A percentile compares a stretch with the other conserved stretches of the same genome.
Evolutionary conservation across 2,888 invertebrate genomes (phyloP).

Genomic region (Shargacucullia verbasci): DNA sequence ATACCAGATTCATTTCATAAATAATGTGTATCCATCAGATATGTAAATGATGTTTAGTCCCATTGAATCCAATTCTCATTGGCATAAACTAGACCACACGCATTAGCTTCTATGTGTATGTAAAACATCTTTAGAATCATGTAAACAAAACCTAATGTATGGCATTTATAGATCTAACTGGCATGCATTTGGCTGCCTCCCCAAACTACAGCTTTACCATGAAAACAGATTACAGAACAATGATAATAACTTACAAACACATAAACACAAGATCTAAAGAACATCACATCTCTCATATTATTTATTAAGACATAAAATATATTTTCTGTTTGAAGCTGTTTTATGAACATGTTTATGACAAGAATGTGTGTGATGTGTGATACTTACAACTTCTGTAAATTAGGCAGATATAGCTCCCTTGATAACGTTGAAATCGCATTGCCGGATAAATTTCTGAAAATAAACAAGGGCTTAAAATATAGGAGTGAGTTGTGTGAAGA

Average conservation of each 20-base stretch:
- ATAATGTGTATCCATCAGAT: too few relatives aligned
- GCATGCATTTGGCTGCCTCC: conserved; percentile 33
- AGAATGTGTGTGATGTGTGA: conserved; percentile 6
- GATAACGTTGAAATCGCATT: conserved; percentile 90
- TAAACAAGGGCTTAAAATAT: conserved; percentile 44
- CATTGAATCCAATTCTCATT: conserved; percentile 14
- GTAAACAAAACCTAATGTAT: conserved; percentile 33
- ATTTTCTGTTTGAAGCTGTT: not conserved
- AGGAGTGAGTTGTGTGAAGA: not conserved
- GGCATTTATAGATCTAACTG: conserved; percentile 25
- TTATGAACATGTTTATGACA: conserved; percentile 17
- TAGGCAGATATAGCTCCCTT: conserved; percentile 90
- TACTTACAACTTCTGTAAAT: conserved; percentile 92
- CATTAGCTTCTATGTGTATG: conserved; percentile 6
- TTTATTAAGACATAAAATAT: too few relatives aligned
- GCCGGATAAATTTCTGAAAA: conserved; percentile 91
- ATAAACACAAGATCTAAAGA: not conserved
- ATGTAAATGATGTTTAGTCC: conserved; percentile 4
- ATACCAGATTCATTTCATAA: too few relatives aligned
- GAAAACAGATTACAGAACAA: conserved; percentile 13
- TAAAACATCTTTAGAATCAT: conserved; percentile 32
- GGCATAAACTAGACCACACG: conserved; percentile 8
- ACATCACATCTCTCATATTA: not conserved
- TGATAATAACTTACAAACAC: not conserved
- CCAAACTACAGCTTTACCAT: conserved; percentile 32